Conservation (phyloP, 2,888 invertebrate genomes). For the Drosophila greeni region DNA sequence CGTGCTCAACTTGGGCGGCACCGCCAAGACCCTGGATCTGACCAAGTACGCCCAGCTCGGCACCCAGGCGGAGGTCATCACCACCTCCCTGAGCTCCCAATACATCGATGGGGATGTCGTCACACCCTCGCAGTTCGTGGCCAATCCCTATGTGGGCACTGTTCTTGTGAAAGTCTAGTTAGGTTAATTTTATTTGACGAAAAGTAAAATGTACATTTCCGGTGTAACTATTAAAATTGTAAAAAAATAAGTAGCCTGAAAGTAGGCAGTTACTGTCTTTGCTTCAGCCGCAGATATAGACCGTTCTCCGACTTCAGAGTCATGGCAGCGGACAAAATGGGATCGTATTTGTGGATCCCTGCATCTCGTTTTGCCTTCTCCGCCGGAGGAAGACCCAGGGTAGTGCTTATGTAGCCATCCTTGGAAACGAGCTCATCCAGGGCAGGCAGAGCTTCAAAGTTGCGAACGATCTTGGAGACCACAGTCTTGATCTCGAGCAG, state of each 20-base stretch:
- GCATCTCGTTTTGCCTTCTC: slow-evolving; percentile 43
- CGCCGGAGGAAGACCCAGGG: slow-evolving; percentile 46
- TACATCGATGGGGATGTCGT: slow-evolving; percentile 75
- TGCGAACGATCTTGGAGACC: slow-evolving; percentile 80
- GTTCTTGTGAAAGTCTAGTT: slow-evolving; percentile 66
- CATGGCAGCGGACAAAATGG: slow-evolving; percentile 78
- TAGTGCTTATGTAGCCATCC: slow-evolving; percentile 64
- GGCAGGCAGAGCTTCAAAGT: slow-evolving; percentile 78
- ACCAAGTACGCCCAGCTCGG: slow-evolving; percentile 69
- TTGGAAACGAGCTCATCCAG: slow-evolving; percentile 66
- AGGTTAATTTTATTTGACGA: slow-evolving; percentile 9
- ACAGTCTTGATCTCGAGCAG: slow-evolving; percentile 81
- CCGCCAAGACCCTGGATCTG: slow-evolving; percentile 79
- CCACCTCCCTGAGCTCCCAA: slow-evolving; percentile 75
- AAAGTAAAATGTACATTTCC: not conserved
- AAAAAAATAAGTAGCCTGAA: not conserved
- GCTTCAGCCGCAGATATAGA: slow-evolving; percentile 77
- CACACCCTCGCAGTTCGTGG: slow-evolving; percentile 60
- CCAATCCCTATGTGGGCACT: slow-evolving; percentile 72
- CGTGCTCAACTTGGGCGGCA: slow-evolving; percentile 80
- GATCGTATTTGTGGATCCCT: slow-evolving; percentile 74
- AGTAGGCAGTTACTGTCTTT: slow-evolving; percentile 40
- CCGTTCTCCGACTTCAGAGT: slow-evolving; percentile 80
- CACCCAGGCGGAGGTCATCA: slow-evolving; percentile 73
- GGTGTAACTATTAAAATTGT: not conserved